phyloP scores from a whole-genome alignment of 2,888 invertebrate species.

The Griposia aprilina region DNA sequence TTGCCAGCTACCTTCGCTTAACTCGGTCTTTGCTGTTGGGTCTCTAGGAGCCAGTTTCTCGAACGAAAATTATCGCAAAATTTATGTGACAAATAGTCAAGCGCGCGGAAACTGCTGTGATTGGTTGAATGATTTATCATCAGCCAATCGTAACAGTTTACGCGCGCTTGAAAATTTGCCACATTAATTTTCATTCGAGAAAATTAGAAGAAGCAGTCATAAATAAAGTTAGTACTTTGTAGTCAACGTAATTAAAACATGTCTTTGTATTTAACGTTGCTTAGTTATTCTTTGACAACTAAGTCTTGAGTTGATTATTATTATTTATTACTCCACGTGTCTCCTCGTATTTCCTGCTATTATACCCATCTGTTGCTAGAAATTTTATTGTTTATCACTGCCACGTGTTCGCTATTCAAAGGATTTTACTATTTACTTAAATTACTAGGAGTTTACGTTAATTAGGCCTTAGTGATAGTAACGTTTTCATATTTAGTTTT shows the following conservation, averaged over 20 bases:
- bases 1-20: neutral
- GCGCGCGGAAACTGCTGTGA: too few relatives aligned
- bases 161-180: too few relatives aligned
- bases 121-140: neutral
- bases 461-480: neutral
- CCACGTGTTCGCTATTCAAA: constrained; percentile 42
- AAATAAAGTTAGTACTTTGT: constrained; percentile 20
- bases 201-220: neutral
- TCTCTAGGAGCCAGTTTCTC: neutral
- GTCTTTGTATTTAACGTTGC: constrained; percentile 40
- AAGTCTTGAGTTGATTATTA: constrained; percentile 38
- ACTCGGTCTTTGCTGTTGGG: neutral
- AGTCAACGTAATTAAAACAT: constrained; percentile 17
- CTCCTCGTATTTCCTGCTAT: constrained; percentile 49
- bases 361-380: constrained; percentile 44
- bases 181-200: neutral
- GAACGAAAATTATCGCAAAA: neutral
- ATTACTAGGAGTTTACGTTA: constrained; percentile 2
- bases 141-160: neutral
- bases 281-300: constrained; percentile 29
- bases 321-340: constrained; percentile 65
- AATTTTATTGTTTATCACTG: constrained; percentile 48
- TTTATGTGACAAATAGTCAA: neutral
- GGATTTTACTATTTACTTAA: constrained; percentile 43
- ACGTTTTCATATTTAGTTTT: neutral